Evolutionary conservation across 2,113 vertebrate species (phyloP), one percentile per base, ranked within the genome.

Genomic region (Gyps fulvus): DNA sequence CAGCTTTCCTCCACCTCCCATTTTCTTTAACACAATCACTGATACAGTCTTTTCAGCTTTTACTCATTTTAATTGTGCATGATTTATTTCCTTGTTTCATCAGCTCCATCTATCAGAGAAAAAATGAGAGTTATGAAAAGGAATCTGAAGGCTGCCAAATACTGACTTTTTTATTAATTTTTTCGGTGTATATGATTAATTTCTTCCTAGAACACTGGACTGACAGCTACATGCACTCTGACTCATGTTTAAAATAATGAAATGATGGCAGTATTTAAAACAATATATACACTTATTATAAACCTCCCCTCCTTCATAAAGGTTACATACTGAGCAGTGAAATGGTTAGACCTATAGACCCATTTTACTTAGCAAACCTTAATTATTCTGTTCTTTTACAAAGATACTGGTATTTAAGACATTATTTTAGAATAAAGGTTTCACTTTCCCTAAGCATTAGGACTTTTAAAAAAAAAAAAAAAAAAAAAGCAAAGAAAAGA

Each of bases 371-470:
- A 81, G 78, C 42, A 97, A 97, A 97, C 18, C 43, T 96, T 97
- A 97, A 98, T 98, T 97, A 97, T 97, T 97, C 91, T 81, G 52
- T 87, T 98, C 47, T 91, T 96, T 97, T 85, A 83, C 61, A 97
- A 90, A 97, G 77, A 97, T 74, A 93, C 5, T 62, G 90, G 61
- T 97, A 98, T 98, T 97, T 98, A 98, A 98, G 91, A 49, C 14
- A 36, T 95, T 98, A 98, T 97, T 98, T 98, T 97, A 97, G 87
- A 98, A 95, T 95, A 97, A 98, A 98, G 57, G 76, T 95, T 98
- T 98, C 61, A 70, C 83, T 97, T 97, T 97, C 90, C 72, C 66
- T 91, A 95, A 97, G 87, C 67, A 95, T 96, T 97, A 93, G 38
- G 71, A 95, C 43, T 92, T 31, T 42, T 26, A 16, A 4, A 4